phyloP scores from a whole-genome alignment of 2,113 vertebrate genomes.

The Cettia cetti region DNA sequence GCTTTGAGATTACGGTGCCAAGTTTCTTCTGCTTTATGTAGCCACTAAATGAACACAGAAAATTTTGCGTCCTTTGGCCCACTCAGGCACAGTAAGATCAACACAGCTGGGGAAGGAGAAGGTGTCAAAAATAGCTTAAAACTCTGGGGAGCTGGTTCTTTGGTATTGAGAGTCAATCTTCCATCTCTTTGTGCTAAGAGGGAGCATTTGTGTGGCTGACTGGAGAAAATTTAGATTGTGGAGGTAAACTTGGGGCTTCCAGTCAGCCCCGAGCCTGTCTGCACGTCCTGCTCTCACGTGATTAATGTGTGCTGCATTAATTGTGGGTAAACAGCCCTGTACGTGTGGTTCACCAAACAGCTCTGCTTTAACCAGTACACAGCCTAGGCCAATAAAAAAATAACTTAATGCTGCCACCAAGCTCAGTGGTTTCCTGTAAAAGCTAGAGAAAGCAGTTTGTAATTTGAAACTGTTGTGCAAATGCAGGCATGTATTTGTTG shows the following conservation, averaged over 20 bases:
- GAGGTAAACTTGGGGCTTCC: neutral
- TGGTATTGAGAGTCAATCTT: neutral
- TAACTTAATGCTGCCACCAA: neutral
- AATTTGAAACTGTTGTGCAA: slow-evolving; percentile 24
- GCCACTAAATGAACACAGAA: neutral
- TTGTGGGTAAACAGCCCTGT: neutral
- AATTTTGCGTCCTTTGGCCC: neutral
- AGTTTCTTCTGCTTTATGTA: neutral
- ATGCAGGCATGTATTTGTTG: neutral
- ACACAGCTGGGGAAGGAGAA: neutral
- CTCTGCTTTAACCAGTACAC: neutral
- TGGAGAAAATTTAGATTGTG: neutral
- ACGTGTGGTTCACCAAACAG: slow-evolving; percentile 7
- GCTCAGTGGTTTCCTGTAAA: slow-evolving; percentile 7
- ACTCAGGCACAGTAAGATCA: neutral
- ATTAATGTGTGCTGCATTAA: neutral
- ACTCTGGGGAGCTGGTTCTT: neutral
- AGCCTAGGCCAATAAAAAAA: slow-evolving; percentile 19
- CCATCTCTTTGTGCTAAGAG: neutral
- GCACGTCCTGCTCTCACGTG: neutral
- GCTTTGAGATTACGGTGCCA: neutral
- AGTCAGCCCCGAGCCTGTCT: neutral
- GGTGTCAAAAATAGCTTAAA: neutral
- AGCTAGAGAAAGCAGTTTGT: neutral
- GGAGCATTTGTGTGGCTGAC: neutral